phyloP scores from a whole-genome alignment of 2,797 vertebrate genomes.

The Myiothlypis chrysogaster region DNA sequence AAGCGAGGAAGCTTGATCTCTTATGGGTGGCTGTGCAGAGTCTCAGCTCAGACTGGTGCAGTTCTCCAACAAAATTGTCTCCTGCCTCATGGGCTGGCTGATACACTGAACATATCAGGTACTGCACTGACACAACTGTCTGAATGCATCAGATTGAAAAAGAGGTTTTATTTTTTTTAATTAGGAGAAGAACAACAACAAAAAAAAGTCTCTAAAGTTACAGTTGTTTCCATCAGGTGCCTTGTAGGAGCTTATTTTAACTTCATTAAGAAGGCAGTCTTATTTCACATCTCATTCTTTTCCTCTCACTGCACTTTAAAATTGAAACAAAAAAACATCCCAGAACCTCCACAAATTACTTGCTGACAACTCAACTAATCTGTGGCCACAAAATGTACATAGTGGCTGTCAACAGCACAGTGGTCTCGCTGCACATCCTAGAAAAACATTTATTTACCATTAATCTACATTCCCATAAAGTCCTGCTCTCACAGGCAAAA shows the following conservation, averaged over 20 bases:
- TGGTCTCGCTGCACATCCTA: fast-evolving
- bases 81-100: not conserved
- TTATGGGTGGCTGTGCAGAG: not conserved
- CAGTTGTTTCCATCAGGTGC: not conserved
- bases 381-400: not conserved
- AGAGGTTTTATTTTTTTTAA: not conserved
- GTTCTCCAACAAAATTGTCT: not conserved
- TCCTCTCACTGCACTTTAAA: not conserved
- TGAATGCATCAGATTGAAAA: not conserved
- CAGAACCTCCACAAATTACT: not conserved
- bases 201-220: not conserved
- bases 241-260: not conserved
- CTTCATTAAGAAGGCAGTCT: not conserved
- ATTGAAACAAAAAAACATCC: not conserved
- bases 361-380: not conserved
- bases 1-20: not conserved
- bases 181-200: not conserved
- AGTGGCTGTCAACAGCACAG: not conserved
- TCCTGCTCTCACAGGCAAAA: not conserved
- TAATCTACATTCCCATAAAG: not conserved
- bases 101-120: not conserved
- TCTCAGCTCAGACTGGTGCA: not conserved
- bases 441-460: not conserved
- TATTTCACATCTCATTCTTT: not conserved
- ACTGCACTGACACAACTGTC: not conserved